These are phyloP conservation scores for Mesorhabditis belari DNA, from an alignment of 2,888 invertebrate species.

Conservation along the genomic window DNA sequence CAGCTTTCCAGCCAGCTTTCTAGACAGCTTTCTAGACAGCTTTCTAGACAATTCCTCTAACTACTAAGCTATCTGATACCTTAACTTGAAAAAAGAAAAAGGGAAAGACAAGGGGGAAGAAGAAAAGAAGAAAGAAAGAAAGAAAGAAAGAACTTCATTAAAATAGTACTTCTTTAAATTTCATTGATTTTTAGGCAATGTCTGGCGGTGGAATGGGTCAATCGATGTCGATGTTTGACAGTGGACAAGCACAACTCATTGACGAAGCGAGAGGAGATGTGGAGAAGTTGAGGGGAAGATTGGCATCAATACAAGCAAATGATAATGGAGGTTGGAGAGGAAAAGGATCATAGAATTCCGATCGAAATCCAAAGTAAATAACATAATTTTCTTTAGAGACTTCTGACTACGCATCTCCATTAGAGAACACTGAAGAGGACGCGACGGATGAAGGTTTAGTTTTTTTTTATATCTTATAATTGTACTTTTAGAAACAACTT, in stretches of 20 bases:
- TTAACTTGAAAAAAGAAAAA: conserved; percentile 21
- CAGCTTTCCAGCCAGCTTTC: no score
- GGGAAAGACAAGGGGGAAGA: background rate
- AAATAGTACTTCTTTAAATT: background rate
- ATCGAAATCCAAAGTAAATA: background rate
- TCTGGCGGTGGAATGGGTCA: background rate
- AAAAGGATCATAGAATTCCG: background rate
- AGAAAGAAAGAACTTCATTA: background rate
- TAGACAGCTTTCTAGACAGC: no score
- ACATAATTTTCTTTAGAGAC: conserved; percentile 11
- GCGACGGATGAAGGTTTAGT: conserved; percentile 16
- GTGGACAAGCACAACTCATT: conserved; percentile 16
- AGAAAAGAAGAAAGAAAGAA: no score
- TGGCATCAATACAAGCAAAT: conserved; percentile 51
- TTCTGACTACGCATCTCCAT: conserved; percentile 28
- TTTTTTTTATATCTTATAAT: no score
- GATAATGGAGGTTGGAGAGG: conserved; percentile 19
- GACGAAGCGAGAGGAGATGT: conserved; percentile 33
- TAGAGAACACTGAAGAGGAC: background rate
- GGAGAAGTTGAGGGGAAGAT: conserved; percentile 32
- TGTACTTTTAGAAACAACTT: no score
- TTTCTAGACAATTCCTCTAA: no score
- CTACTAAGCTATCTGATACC: no score
- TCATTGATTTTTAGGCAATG: background rate
- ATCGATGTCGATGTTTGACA: background rate